Percentiles rank a stretch among this genome's conserved stretches.
phyloP scores from a whole-genome alignment of 2,113 vertebrate species.

The Laticauda colubrina region DNA sequence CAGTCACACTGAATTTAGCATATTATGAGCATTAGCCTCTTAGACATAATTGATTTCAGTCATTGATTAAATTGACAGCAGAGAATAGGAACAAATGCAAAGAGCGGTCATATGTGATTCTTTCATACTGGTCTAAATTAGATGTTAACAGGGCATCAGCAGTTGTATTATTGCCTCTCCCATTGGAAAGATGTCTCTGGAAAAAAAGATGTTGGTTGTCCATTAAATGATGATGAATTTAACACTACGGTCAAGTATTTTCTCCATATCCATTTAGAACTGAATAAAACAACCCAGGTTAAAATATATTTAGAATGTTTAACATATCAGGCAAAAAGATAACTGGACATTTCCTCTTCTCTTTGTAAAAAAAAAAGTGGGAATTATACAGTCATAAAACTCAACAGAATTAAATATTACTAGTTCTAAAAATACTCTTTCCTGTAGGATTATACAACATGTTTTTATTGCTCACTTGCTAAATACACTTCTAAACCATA shows the following conservation, averaged over 20 bases:
- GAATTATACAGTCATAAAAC: not conserved
- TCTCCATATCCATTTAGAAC: not conserved
- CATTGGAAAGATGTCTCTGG: not conserved
- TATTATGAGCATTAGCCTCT: not conserved
- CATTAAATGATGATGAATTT: not conserved
- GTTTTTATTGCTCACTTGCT: not conserved
- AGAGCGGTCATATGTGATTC: not conserved
- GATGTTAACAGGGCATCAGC: not conserved
- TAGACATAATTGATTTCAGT: not conserved
- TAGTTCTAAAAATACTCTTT: not conserved
- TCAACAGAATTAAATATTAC: not conserved
- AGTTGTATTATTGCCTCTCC: not conserved
- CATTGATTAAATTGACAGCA: not conserved
- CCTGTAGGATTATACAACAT: not conserved
- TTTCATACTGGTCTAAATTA: not conserved
- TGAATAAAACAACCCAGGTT: not conserved
- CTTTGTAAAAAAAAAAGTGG: not conserved
- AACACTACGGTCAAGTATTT: not conserved
- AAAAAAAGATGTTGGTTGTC: not conserved
- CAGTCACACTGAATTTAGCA: not conserved
- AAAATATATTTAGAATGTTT: not conserved
- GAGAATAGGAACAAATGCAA: not conserved
- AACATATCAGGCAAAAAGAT: not conserved
- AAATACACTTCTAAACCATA: not conserved
- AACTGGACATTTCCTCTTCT: not conserved